phyloP scores from a whole-genome alignment of 1,140 invertebrate species.

The Halyomorpha halys region DNA sequence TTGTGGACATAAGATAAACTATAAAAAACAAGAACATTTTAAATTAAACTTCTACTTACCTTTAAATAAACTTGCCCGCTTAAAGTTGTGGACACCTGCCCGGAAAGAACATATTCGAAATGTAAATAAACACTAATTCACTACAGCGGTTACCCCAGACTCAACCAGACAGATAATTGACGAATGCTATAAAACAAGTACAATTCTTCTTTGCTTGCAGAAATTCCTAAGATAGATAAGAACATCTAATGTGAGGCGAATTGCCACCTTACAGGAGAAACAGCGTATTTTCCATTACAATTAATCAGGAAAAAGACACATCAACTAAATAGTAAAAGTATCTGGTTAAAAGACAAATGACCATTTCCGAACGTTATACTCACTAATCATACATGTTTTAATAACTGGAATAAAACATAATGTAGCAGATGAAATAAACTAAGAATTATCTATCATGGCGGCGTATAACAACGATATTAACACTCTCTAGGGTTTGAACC shows the following conservation, averaged over 20 bases:
- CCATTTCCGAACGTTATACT: not conserved
- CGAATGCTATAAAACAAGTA: no score
- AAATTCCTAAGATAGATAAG: not conserved
- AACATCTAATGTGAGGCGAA: conserved; percentile 1
- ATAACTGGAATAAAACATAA: not conserved
- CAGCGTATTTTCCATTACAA: not conserved
- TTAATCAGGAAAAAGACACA: not conserved
- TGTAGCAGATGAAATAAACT: conserved; percentile 2
- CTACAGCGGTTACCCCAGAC: no score
- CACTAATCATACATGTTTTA: not conserved
- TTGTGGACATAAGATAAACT: no score
- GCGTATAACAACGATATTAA: conserved; percentile 5
- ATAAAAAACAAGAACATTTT: no score
- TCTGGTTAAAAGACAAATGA: not conserved
- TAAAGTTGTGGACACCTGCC: conserved; percentile 11
- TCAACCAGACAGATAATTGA: no score
- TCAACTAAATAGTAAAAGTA: not conserved
- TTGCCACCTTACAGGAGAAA: not conserved
- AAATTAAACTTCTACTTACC: no score
- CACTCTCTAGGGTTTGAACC: not conserved
- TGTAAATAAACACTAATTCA: no score
- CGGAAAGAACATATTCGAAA: conserved; percentile 2
- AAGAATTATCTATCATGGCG: conserved; percentile 18
- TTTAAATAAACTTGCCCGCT: conserved; percentile 5
- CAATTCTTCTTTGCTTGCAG: no score